These are phyloP conservation scores for Salmo trutta DNA, from an alignment of 2,797 vertebrate genomes.

Conservation along the genomic window DNA sequence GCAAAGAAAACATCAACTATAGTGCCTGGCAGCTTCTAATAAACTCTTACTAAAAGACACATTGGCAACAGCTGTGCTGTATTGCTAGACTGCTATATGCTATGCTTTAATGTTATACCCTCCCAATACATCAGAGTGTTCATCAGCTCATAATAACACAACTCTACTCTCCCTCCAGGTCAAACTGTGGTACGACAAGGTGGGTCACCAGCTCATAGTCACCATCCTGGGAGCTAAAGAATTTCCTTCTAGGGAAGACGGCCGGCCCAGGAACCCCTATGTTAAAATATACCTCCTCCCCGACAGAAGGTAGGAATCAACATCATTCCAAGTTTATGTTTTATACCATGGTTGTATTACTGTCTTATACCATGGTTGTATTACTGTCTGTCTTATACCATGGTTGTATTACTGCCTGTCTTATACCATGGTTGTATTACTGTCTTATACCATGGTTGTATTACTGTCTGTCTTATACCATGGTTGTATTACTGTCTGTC, in stretches of 20 bases:
- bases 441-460: not conserved
- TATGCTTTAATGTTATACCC: not conserved
- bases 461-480: not conserved
- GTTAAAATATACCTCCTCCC: slow-evolving; percentile 97
- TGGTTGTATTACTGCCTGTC: no score
- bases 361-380: not conserved
- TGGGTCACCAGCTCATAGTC: slow-evolving; percentile 93
- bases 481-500: not conserved
- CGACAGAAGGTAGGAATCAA: slow-evolving; percentile 85
- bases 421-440: no score
- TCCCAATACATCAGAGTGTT: not conserved
- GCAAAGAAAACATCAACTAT: no score
- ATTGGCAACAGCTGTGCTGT: not conserved
- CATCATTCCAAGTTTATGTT: not conserved
- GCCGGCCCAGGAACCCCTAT: slow-evolving; percentile 92
- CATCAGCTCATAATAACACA: not conserved
- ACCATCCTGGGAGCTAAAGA: slow-evolving; percentile 95
- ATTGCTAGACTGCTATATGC: no score
- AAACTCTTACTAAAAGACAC: no score
- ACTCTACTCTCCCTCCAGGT: slow-evolving; percentile 80
- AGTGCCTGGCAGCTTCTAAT: no score
- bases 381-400: no score
- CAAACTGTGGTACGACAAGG: slow-evolving; percentile 94
- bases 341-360: not conserved
- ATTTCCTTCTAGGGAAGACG: slow-evolving; percentile 89